Evolutionary conservation across 2,888 invertebrate species (phyloP), one percentile per base, ranked within the genome.

Genomic region (Torymus texanus): DNA sequence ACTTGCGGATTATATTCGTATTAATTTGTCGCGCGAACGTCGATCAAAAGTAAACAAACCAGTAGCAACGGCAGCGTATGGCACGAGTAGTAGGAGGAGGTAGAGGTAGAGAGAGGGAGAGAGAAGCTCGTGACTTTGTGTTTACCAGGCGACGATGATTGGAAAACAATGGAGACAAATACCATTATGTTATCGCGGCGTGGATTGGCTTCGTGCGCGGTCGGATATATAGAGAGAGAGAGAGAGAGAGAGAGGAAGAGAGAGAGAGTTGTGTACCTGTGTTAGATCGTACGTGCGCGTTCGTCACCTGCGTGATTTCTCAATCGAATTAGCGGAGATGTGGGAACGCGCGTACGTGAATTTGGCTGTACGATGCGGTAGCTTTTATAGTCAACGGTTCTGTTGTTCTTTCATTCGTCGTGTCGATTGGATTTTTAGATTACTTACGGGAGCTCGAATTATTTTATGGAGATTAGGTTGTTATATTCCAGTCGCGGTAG

Each of bases 41-140:
- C 65, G 78, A 78, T 78, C 51, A 78, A 78, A 78, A 78, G 77
- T 66, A 66, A 72, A 78, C 58, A 41, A 21, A 41, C 41, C 41
- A 41, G 41, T 8, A 41, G 41, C 41, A 41, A 8, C 41, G 8
- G 29, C 5, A 29, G 3, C 3, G 41, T 41, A 8, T 29, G 29
- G 29, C 29, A 29, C 4, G 29, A 4, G 29, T 5, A 8, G 8
- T 5, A 41, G 10, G 5, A 41, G 41, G 41, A 41, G 5, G 21
- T 18, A n/a, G 58, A 62, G 14, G 24, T 14, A 2, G 16, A 0
- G 14, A n/a, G 14, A 16, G 65, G 55, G 14, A 24, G 21, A 3
- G 16, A 1, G 14, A 18, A 13, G 55, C 11, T 41, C 5, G 51
- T 29, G 18, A 21, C 59, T 41, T 16, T 8, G 56, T 56, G 59